Percentiles rank a stretch among this genome's conserved stretches.
Conservation (phyloP, 2,797 vertebrate species). For the Prunella strophiata region DNA sequence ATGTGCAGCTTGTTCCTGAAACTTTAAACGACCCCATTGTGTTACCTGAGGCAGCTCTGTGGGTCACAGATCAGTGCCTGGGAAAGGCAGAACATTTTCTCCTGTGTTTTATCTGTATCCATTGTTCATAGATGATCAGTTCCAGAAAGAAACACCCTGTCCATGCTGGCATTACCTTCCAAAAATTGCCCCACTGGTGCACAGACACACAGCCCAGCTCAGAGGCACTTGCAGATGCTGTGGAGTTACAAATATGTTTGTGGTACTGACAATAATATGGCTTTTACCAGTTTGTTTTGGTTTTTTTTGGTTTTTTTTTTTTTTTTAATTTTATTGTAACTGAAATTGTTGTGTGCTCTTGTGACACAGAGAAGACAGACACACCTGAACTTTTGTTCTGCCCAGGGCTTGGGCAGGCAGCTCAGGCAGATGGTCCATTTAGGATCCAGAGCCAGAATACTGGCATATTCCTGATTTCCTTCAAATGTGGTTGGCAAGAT, state of each 20-base stretch:
- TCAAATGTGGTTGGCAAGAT: background rate
- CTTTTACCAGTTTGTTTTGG: background rate
- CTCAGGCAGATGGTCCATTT: background rate
- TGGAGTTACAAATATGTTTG: background rate
- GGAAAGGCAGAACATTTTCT: background rate
- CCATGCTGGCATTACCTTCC: background rate
- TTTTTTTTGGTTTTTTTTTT: no score
- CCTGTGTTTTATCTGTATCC: background rate
- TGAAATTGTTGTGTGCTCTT: background rate
- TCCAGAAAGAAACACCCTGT: background rate
- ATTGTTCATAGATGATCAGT: background rate
- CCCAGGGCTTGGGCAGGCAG: background rate
- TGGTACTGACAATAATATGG: background rate
- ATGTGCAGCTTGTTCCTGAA: background rate
- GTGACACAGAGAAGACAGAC: background rate
- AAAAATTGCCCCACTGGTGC: background rate
- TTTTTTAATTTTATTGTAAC: background rate
- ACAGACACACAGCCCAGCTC: background rate
- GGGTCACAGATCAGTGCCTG: background rate
- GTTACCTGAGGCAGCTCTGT: background rate
- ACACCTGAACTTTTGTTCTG: background rate
- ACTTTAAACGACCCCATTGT: background rate
- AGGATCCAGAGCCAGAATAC: background rate
- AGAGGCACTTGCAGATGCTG: rapidly evolving
- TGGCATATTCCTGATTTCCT: background rate